These are phyloP conservation scores for Dynastes maya DNA, from an alignment of 2,888 invertebrate species.

Conservation along the genomic window DNA sequence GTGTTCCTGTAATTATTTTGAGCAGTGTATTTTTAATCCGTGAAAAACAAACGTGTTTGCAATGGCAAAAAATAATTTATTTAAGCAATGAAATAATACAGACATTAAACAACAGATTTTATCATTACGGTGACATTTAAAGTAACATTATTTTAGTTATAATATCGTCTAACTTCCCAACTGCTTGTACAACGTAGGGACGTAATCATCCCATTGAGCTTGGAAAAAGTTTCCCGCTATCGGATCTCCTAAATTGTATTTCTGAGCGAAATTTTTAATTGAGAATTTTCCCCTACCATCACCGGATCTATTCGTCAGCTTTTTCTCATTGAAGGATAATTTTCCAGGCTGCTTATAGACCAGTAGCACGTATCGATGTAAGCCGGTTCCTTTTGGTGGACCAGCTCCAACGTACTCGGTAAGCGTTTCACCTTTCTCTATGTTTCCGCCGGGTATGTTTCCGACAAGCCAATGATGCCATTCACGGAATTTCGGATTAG, in stretches of 20 bases:
- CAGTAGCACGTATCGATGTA: conserved; percentile 83
- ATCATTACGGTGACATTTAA: too few relatives aligned
- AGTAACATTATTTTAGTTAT: background rate
- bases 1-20: too few relatives aligned
- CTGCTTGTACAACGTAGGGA: conserved; percentile 49
- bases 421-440: conserved; percentile 76
- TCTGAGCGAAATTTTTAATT: conserved; percentile 56
- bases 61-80: too few relatives aligned
- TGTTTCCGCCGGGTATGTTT: conserved; percentile 79
- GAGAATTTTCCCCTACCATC: conserved; percentile 59
- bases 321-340: conserved; percentile 61
- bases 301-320: conserved; percentile 60
- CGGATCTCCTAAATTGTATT: conserved; percentile 59
- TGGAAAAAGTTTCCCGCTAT: conserved; percentile 61
- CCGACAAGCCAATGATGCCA: conserved; percentile 87
- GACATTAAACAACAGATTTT: too few relatives aligned
- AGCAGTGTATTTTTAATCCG: too few relatives aligned
- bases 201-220: conserved; percentile 58
- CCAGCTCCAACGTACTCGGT: conserved; percentile 80
- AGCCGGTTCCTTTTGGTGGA: conserved; percentile 81
- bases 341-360: conserved; percentile 68
- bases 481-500: conserved; percentile 80
- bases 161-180: conserved; percentile 39
- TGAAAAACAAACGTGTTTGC: too few relatives aligned
- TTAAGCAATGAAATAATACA: too few relatives aligned